Base-by-base conservation (phyloP, 1,140 invertebrate genomes). In the Calliphora vicina region DNA sequence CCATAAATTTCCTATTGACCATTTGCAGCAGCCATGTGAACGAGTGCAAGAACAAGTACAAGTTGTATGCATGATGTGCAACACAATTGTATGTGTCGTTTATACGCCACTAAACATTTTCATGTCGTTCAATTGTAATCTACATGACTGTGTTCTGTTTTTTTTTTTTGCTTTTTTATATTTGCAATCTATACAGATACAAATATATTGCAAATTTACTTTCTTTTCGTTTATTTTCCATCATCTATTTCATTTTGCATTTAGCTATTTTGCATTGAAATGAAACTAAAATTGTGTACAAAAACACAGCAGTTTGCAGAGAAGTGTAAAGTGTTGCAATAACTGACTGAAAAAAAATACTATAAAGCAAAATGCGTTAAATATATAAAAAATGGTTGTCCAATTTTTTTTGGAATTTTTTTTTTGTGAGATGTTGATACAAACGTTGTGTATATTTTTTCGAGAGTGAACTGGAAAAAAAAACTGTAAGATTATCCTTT, bases 111-210 rank as follows among this genome's bases (percentile, higher is more conserved):
- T 88, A 88, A 88, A 88, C 87, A 88, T 88, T 88, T 88, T 88
- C 87, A 88, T 88, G 87, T 88, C 87, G 88, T 87, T 88, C 87
- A 87, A 88, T 88, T 88, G 87, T 88, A 88, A 88, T 88, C 87
- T 88, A 86, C 86, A 88, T 88, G 87, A 88, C 86, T 88, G 87
- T 84, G n/a, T n/a, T n/a, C n/a, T n/a, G n/a, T n/a, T n/a, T n/a
- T n/a, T n/a, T n/a, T n/a, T n/a, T n/a, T n/a, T n/a, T n/a, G n/a
- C n/a, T n/a, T n/a, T n/a, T n/a, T n/a, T n/a, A n/a, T n/a, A n/a
- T 83, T 85, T 67, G 61, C 61, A 67, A 67, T 23, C 61, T 25
- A 23, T 23, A 67, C 8, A 57, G 50, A 57, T 57, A 57, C 50
- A n/a, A 35, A 35, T 50, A 15, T 50, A 50, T 17, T 45, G 4